Evolutionary conservation across 2,797 vertebrate genomes (phyloP).

Genomic region (Allenopithecus nigroviridis): DNA sequence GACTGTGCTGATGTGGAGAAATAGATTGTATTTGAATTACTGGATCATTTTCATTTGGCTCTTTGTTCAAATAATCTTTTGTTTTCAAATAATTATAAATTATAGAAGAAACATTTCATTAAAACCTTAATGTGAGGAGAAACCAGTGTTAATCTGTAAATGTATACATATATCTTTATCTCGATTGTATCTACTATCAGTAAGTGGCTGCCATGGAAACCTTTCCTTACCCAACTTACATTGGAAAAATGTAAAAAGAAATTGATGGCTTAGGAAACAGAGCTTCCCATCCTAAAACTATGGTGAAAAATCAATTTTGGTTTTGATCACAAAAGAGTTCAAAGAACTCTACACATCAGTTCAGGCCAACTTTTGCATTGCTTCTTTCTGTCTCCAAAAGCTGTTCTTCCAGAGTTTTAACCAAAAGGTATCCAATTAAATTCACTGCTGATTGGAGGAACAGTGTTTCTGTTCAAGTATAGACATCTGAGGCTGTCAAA

Average conservation of each 20-base stretch:
- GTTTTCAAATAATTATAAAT: constrained; percentile 8
- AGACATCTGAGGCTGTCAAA: neutral
- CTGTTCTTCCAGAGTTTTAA: constrained; percentile 67
- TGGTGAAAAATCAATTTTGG: constrained; percentile 70
- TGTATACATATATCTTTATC: neutral
- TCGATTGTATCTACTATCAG: neutral
- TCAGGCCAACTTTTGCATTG: neutral
- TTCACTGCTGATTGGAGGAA: neutral
- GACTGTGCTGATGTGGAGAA: neutral
- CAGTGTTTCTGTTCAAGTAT: constrained; percentile 7
- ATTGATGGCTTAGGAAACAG: neutral
- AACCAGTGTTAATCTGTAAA: neutral
- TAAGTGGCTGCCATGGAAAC: constrained; percentile 13
- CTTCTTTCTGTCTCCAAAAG: constrained; percentile 52
- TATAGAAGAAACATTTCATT: neutral
- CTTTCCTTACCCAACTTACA: constrained; percentile 27
- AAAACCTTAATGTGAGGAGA: neutral
- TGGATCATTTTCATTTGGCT: neutral
- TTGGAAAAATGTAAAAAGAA: constrained; percentile 25
- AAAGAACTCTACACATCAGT: constrained; percentile 42
- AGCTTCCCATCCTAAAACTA: constrained; percentile 16
- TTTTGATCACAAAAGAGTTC: constrained; percentile 58
- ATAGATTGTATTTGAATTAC: neutral
- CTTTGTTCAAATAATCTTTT: neutral
- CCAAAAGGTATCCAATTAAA: constrained; percentile 60